phyloP scores from a whole-genome alignment of 1,140 invertebrate species.

The Calephelis virginiensis region DNA sequence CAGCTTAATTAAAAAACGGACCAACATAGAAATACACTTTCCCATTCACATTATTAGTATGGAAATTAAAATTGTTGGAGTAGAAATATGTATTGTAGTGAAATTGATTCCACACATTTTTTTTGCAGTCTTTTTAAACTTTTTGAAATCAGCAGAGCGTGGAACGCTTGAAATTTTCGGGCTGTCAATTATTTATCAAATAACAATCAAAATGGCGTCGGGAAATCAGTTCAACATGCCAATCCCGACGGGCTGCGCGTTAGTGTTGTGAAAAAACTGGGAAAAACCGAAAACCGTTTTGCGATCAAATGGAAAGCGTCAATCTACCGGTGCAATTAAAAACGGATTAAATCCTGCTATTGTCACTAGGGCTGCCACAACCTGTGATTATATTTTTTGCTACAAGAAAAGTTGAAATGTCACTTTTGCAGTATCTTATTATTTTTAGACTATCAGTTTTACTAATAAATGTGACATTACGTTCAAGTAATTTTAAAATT shows the following conservation, averaged over 20 bases:
- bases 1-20: too few relatives aligned
- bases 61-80: too few relatives aligned
- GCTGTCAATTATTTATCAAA: conserved; percentile 13
- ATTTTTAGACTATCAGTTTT: too few relatives aligned
- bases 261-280: neutral
- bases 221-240: conserved; percentile 8
- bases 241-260: neutral
- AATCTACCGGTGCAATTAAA: conserved; percentile 4
- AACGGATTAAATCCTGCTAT: neutral
- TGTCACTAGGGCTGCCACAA: neutral
- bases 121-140: neutral
- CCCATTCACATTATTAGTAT: too few relatives aligned
- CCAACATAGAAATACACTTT: too few relatives aligned
- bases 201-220: conserved; percentile 11
- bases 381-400: too few relatives aligned
- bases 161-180: neutral
- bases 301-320: conserved; percentile 4
- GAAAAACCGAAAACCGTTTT: conserved; percentile 3
- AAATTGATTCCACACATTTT: too few relatives aligned
- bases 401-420: too few relatives aligned
- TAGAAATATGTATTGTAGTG: too few relatives aligned
- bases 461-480: too few relatives aligned
- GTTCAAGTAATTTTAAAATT: too few relatives aligned
- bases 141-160: neutral
- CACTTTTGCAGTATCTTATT: too few relatives aligned